Percentiles rank a stretch among this genome's conserved stretches.
phyloP scores from a whole-genome alignment of 2,113 vertebrate species.

The Tauraco erythrolophus region DNA sequence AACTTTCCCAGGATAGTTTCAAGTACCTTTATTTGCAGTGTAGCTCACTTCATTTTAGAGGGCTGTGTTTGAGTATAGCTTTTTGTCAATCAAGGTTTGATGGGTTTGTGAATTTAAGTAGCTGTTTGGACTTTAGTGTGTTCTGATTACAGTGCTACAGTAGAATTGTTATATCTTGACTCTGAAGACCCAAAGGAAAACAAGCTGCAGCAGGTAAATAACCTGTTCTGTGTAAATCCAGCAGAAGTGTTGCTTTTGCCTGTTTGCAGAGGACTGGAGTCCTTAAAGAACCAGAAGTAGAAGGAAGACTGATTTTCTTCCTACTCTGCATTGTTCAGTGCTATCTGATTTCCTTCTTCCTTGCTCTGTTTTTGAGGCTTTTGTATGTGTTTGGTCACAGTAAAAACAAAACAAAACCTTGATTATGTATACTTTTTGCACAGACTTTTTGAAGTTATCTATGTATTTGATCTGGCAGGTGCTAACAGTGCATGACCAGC shows the following conservation, averaged over 20 bases:
- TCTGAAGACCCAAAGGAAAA: not conserved
- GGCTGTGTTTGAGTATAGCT: not conserved
- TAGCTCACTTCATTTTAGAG: not conserved
- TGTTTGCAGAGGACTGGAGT: not conserved
- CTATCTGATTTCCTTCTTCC: conserved; percentile 15
- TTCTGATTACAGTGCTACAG: not conserved
- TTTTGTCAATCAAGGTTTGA: not conserved
- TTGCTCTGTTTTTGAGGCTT: not conserved
- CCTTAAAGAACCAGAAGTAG: not conserved
- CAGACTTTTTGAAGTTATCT: not conserved
- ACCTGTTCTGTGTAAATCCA: not conserved
- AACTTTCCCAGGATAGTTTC: not conserved
- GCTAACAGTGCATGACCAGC: not conserved
- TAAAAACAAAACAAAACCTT: not conserved
- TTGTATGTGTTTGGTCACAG: not conserved
- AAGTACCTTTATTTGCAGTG: not conserved
- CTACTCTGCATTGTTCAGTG: not conserved
- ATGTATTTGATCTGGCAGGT: rapidly evolving
- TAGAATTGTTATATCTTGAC: not conserved
- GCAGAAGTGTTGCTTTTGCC: not conserved
- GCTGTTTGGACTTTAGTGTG: not conserved
- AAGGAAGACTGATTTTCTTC: not conserved
- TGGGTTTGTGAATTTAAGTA: not conserved
- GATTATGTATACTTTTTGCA: not conserved
- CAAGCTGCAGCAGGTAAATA: not conserved